A percentile compares a stretch with the other conserved stretches of the same genome.
phyloP scores from a whole-genome alignment of 2,797 vertebrate species.

The Parotocinclus haroldoi region DNA sequence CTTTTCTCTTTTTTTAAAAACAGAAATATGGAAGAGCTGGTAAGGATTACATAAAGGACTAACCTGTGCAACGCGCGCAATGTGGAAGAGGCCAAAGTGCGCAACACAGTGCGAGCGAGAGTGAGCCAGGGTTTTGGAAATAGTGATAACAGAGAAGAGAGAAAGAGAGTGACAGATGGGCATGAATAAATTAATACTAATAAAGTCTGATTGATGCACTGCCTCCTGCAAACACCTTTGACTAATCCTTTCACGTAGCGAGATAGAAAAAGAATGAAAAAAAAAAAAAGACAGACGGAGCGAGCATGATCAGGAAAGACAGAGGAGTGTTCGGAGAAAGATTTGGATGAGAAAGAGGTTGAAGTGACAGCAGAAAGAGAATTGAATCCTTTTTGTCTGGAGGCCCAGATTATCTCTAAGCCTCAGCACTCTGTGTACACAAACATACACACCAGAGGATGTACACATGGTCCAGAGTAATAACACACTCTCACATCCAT shows the following conservation, averaged over 20 bases:
- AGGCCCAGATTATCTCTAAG: constrained; percentile 69
- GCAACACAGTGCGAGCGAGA: constrained; percentile 41
- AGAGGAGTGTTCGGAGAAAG: constrained; percentile 26
- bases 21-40: not conserved
- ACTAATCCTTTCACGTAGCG: constrained; percentile 66
- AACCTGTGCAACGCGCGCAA: constrained; percentile 11
- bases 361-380: constrained; percentile 55
- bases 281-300: constrained; percentile 28
- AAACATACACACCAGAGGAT: constrained; percentile 4
- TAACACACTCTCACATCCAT: constrained; percentile 12
- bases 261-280: constrained; percentile 36
- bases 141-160: constrained; percentile 30
- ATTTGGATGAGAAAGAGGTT: constrained; percentile 40
- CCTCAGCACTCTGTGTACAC: constrained; percentile 40
- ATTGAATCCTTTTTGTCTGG: constrained; percentile 70
- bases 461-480: constrained; percentile 23
- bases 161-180: constrained; percentile 63
- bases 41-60: constrained; percentile 15
- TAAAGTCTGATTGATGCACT: constrained; percentile 69
- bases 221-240: constrained; percentile 69
- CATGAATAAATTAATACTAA: constrained; percentile 77
- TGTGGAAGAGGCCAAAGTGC: constrained; percentile 45
- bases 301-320: constrained; percentile 18
- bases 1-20: no score
- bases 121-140: constrained; percentile 35